Base-by-base conservation (phyloP, 2,888 invertebrate genomes). In the Hydriomena furcata region DNA sequence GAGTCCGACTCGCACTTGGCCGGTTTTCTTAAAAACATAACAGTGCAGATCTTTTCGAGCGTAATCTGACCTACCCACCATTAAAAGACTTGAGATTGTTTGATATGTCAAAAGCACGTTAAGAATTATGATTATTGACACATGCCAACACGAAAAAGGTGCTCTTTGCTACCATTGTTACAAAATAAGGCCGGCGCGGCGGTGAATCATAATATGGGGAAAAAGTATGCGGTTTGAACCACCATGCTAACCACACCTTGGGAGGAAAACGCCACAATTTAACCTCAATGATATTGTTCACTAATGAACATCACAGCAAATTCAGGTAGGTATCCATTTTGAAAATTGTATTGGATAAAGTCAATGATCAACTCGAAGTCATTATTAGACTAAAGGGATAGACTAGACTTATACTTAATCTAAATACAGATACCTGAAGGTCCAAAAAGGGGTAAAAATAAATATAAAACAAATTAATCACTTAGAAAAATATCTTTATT, bases 141-240 rank as follows among this genome's bases (percentile, higher is more conserved):
- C 31, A 23, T n/a, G 32, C 20, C n/a, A 23, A 30, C 25, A 30
- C 12, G 10, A 30, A 41, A 36, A 24, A 28, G 47, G 35, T 30
- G 28, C 5, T 34, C 25, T 21, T 7, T 7, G 2, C 20, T 10
- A 32, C 35, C 30, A 36, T 48, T 48, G 48, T 42, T 42, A 25
- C 24, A 36, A 40, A 25, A 42, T 31, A 40, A 34, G 42, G 45
- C 24, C 27, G 0, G 21, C 1, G 24, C 27, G 0, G 21, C 1
- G 24, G 31, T 52, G 50, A 56, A 1, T 56, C 49, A 50, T 41
- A n/a, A n/a, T n/a, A 42, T n/a, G 52, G 52, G 56, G 50, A 32
- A 44, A 52, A 56, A n/a, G 11, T 31, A 35, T 27, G 25, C 27
- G 7, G 28, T 23, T n/a, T 13, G 10, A 31, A 10, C 31, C 37